phyloP scores from a whole-genome alignment of 2,113 vertebrate genomes.

The Megaceryle torquata region DNA sequence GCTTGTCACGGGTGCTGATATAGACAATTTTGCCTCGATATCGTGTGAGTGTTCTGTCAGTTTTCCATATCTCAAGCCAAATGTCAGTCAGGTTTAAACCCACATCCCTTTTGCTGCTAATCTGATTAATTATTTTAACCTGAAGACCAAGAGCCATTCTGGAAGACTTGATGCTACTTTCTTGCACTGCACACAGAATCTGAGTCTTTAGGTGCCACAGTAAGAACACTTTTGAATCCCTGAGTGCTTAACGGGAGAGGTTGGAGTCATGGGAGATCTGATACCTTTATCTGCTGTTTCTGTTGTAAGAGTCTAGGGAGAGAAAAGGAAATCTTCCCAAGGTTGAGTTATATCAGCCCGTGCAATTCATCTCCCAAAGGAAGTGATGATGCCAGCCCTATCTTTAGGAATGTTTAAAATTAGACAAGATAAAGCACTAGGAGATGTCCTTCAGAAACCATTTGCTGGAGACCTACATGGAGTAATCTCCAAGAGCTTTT shows the following conservation, averaged over 20 bases:
- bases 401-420: conserved; percentile 14
- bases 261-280: background rate
- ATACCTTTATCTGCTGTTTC: background rate
- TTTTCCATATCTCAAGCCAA: background rate
- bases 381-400: background rate
- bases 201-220: background rate
- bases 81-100: background rate
- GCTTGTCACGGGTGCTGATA: background rate
- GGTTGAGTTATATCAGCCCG: background rate
- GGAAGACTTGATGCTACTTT: background rate
- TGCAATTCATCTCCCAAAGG: background rate
- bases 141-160: background rate
- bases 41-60: background rate
- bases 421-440: background rate
- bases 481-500: background rate
- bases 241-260: background rate
- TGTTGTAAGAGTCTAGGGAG: background rate
- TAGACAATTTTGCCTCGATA: background rate
- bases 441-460: background rate
- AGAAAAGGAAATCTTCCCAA: conserved; percentile 8
- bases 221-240: background rate
- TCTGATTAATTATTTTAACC: background rate
- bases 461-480: background rate
- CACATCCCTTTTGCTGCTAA: background rate
- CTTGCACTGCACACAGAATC: background rate